Evolutionary conservation across 2,797 vertebrate genomes (phyloP).

Genomic region (Pygocentrus nattereri): DNA sequence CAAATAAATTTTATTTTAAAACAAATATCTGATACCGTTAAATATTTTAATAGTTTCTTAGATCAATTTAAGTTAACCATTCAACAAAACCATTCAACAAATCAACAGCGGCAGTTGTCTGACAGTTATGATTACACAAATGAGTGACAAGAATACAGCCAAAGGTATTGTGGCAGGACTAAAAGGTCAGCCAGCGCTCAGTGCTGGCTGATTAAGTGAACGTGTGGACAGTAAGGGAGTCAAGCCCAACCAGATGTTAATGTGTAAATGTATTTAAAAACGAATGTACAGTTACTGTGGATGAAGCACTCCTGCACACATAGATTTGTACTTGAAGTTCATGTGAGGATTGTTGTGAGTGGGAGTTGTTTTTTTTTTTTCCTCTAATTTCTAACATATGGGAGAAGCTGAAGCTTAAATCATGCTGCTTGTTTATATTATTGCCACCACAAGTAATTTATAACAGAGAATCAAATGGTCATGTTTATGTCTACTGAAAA

Average conservation of each 20-base stretch:
- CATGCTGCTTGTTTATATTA: neutral
- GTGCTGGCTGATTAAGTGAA: neutral
- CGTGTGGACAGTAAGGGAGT: neutral
- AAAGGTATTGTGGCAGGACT: too few relatives aligned
- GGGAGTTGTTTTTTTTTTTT: neutral
- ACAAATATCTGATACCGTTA: too few relatives aligned
- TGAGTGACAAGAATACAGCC: too few relatives aligned
- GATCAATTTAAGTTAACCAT: too few relatives aligned
- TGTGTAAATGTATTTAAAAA: neutral
- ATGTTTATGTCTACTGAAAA: neutral
- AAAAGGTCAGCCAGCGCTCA: too few relatives aligned
- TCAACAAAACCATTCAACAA: too few relatives aligned
- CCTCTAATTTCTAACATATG: neutral
- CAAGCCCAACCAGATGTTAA: neutral
- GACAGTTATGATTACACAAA: too few relatives aligned
- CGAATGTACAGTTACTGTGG: neutral
- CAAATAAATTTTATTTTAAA: too few relatives aligned
- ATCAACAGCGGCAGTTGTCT: too few relatives aligned
- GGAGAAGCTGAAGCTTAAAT: neutral
- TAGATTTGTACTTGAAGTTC: neutral
- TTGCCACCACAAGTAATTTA: too few relatives aligned
- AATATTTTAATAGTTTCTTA: too few relatives aligned
- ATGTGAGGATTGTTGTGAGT: neutral
- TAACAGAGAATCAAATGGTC: neutral
- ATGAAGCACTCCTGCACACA: neutral